Evolutionary conservation across 2,797 vertebrate genomes (phyloP), one percentile per base, ranked within the genome.

Genomic region (Huso huso): DNA sequence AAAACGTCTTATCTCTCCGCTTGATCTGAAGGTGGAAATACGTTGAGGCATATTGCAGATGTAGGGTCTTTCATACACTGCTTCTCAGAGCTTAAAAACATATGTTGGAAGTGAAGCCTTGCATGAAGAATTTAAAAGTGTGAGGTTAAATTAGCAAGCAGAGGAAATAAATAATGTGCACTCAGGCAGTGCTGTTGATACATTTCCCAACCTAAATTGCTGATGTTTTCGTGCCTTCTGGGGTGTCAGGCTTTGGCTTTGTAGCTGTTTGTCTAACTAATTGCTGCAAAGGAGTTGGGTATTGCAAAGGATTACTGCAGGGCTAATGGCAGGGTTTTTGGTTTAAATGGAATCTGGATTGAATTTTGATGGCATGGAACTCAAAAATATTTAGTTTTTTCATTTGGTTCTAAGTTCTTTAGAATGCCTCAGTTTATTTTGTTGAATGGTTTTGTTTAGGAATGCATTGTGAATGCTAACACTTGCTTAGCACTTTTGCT

Each of bases 51-150:
- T 62, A 61, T 66, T 67, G 71, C 68, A 68, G 61, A 68, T 69
- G 66, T 57, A 64, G 15, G 48, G 65, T 62, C 58, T 61, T 58
- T 65, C 55, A 63, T 15, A 18, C 55, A 7, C 18, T 15, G 62
- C 52, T 70, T 63, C 53, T 66, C 37, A 68, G 68, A 60, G 37
- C 37, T 37, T 37, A 65, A 72, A 10, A 63, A 61, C 64, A 68
- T 67, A 67, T 63, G 63, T 63, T 70, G 58, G 63, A 66, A 65
- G 66, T 61, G n/a, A 72, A 66, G 48, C 64, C 61, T 66, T 69
- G 63, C 55, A 67, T 67, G 61, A 67, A 62, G 61, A 65, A 69
- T 64, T 68, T 53, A 60, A 71, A 71, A 23, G 69, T 71, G 69
- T 66, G 67, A 71, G 64, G 63, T 70, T 70, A 18, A 15, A 51